These are phyloP conservation scores for Calephelis nemesis DNA, from an alignment of 1,140 invertebrate species.

Conservation along the genomic window DNA sequence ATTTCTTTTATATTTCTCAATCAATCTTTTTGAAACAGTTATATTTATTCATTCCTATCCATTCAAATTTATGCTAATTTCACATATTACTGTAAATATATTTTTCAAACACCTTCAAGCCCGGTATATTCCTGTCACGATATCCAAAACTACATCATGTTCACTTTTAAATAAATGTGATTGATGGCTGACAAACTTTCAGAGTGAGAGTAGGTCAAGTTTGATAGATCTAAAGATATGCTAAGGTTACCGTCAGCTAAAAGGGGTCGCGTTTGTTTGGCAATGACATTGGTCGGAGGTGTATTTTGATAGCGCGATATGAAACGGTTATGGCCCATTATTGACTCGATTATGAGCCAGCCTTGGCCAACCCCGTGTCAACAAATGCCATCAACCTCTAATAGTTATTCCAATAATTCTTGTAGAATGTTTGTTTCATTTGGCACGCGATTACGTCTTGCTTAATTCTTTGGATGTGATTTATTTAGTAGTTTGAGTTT, in stretches of 20 bases:
- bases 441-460: conserved; percentile 7
- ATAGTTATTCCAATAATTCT: conserved; percentile 13
- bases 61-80: too few relatives aligned
- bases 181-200: background rate
- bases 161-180: background rate
- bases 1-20: too few relatives aligned
- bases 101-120: too few relatives aligned
- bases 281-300: conserved; percentile 12
- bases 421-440: conserved; percentile 9
- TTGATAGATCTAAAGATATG: background rate
- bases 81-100: too few relatives aligned
- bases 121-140: too few relatives aligned
- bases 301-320: background rate
- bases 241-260: conserved; percentile 13
- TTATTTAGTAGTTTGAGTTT: background rate
- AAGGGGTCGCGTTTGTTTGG: conserved; percentile 12
- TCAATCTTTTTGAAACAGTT: too few relatives aligned
- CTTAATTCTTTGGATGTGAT: background rate
- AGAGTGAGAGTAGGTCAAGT: conserved; percentile 14
- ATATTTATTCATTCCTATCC: too few relatives aligned
- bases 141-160: background rate
- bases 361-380: background rate
- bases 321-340: background rate
- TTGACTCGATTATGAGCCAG: conserved; percentile 1
- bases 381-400: conserved; percentile 6